A percentile compares a stretch with the other conserved stretches of the same genome.
Evolutionary conservation across 2,888 invertebrate genomes (phyloP).

Genomic region (Spodoptera exigua): DNA sequence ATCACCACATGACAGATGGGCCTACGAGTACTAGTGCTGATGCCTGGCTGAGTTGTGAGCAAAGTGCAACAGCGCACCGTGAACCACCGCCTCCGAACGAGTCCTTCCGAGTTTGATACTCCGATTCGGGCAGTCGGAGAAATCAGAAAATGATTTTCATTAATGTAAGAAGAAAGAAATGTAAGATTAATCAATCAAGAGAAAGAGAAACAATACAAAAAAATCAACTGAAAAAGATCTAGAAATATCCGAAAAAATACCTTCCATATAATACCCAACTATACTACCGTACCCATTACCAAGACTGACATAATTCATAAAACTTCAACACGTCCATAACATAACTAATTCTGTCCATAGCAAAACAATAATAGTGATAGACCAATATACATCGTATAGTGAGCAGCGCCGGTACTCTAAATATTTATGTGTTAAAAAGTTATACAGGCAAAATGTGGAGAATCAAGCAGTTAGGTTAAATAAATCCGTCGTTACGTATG

Average conservation of each 20-base stretch:
- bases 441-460: slow-evolving; percentile 72
- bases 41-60: too few species aligned
- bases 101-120: too few species aligned
- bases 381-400: slow-evolving; percentile 50
- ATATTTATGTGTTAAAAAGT: slow-evolving; percentile 78
- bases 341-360: slow-evolving; percentile 55
- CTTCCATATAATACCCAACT: too few species aligned
- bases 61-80: too few species aligned
- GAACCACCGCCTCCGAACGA: too few species aligned
- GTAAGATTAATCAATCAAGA: too few species aligned
- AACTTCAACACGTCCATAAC: slow-evolving; percentile 61
- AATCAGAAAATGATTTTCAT: too few species aligned
- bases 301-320: slow-evolving; percentile 55
- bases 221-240: neutral
- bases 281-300: slow-evolving; percentile 41
- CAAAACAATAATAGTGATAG: slow-evolving; percentile 58
- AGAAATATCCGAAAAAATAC: slow-evolving; percentile 4
- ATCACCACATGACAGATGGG: too few species aligned
- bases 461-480: slow-evolving; percentile 75
- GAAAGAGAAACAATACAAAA: too few species aligned
- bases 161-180: too few species aligned
- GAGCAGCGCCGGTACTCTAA: slow-evolving; percentile 61
- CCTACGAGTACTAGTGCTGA: too few species aligned
- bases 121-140: too few species aligned
- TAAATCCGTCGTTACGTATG: slow-evolving; percentile 81